phyloP scores from a whole-genome alignment of 2,797 vertebrate genomes.

The Galagoides demidoff region DNA sequence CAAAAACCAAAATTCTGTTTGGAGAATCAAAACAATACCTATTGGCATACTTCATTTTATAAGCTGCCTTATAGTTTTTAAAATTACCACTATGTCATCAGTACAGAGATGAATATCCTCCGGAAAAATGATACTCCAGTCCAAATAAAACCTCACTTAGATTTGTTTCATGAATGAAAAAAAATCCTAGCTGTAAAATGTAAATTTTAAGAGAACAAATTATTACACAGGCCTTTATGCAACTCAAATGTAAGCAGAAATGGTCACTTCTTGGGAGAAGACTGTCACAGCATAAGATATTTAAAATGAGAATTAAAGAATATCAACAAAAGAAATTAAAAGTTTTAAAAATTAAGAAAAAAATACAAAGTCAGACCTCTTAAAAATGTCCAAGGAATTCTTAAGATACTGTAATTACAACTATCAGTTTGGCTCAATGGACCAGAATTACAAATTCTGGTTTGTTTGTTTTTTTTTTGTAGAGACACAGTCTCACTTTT shows the following conservation, averaged over 20 bases:
- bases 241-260: slow-evolving; percentile 15
- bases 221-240: slow-evolving; percentile 4
- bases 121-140: slow-evolving; percentile 37
- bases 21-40: slow-evolving; percentile 31
- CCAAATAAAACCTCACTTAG: slow-evolving; percentile 45
- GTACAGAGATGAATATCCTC: slow-evolving; percentile 5
- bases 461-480: too few relatives aligned
- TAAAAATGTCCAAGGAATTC: slow-evolving; percentile 49
- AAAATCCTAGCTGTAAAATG: not conserved
- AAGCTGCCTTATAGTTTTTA: slow-evolving; percentile 35
- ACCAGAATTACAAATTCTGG: slow-evolving; percentile 35
- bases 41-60: slow-evolving; percentile 15
- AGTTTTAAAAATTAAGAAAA: slow-evolving; percentile 47
- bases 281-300: not conserved
- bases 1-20: slow-evolving; percentile 60
- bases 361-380: slow-evolving; percentile 50
- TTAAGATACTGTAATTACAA: slow-evolving; percentile 56
- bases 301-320: slow-evolving; percentile 43
- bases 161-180: slow-evolving; percentile 59
- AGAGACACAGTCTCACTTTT: too few relatives aligned
- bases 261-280: not conserved
- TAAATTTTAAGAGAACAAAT: slow-evolving; percentile 45
- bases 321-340: slow-evolving; percentile 26
- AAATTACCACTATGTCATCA: slow-evolving; percentile 49
- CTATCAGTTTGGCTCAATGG: slow-evolving; percentile 57